These are phyloP conservation scores for Meandrusa payeni DNA, from an alignment of 2,888 invertebrate species.

Conservation along the genomic window DNA sequence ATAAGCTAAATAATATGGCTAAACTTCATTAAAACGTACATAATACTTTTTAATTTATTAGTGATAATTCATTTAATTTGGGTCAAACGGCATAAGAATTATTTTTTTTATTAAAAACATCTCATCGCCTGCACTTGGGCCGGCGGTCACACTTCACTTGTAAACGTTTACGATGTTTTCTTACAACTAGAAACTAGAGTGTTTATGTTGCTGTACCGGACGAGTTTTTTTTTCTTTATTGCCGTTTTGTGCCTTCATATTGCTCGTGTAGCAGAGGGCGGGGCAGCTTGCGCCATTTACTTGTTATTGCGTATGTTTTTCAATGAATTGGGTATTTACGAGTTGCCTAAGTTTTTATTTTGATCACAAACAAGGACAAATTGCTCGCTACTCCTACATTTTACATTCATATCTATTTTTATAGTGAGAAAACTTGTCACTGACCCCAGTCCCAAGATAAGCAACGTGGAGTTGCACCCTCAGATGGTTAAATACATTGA, in stretches of 20 bases:
- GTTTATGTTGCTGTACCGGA: conserved; percentile 58
- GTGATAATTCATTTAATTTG: no score
- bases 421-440: no score
- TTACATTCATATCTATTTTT: no score
- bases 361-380: background rate
- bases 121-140: conserved; percentile 24
- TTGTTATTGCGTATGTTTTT: conserved; percentile 17
- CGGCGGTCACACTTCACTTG: conserved; percentile 49
- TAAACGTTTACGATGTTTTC: conserved; percentile 70
- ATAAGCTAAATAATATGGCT: no score
- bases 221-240: conserved; percentile 69
- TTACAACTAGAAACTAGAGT: conserved; percentile 58
- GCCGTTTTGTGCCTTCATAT: conserved; percentile 47
- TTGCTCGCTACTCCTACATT: no score
- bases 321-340: conserved; percentile 15
- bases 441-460: no score
- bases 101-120: no score
- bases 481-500: no score
- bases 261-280: conserved; percentile 36
- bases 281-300: conserved; percentile 25
- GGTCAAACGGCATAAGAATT: no score
- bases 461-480: no score
- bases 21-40: no score
- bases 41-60: no score
- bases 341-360: conserved; percentile 5